These are phyloP conservation scores for Saccostrea cuccullata DNA, from an alignment of 1,140 invertebrate genomes.

Conservation along the genomic window DNA sequence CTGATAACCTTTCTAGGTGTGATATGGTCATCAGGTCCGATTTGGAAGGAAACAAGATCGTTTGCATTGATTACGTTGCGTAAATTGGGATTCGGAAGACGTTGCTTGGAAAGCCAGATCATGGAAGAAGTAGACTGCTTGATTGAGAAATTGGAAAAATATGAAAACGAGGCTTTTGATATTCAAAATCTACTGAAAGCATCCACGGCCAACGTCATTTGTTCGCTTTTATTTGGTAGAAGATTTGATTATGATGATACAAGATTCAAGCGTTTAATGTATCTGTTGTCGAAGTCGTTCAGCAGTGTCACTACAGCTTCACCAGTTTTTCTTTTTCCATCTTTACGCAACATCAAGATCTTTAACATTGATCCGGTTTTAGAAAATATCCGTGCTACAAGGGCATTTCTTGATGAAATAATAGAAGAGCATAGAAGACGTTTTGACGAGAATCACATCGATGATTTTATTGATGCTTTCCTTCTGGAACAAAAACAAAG, in stretches of 20 bases:
- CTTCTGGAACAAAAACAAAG: too few relatives aligned
- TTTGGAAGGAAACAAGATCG: conserved; percentile 38
- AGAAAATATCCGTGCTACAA: background rate
- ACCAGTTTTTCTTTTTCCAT: background rate
- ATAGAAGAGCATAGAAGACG: background rate
- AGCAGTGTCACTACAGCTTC: background rate
- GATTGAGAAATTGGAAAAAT: too few relatives aligned
- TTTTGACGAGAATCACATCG: too few relatives aligned
- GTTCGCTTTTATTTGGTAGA: too few relatives aligned
- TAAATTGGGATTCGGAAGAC: conserved; percentile 39
- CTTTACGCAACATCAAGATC: background rate
- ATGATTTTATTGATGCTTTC: too few relatives aligned
- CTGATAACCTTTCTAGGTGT: background rate
- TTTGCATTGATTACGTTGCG: conserved; percentile 10
- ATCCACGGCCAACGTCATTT: too few relatives aligned
- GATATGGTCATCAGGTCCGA: conserved; percentile 7
- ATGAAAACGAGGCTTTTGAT: too few relatives aligned
- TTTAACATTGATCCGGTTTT: background rate
- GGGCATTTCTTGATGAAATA: background rate
- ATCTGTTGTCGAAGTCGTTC: conserved; percentile 30
- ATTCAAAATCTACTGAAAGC: too few relatives aligned
- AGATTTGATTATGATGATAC: too few relatives aligned
- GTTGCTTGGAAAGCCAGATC: background rate
- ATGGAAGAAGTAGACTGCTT: conserved; percentile 35
- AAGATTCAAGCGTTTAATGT: too few relatives aligned